phyloP scores from a whole-genome alignment of 1,140 invertebrate genomes.

The Sitophilus oryzae region DNA sequence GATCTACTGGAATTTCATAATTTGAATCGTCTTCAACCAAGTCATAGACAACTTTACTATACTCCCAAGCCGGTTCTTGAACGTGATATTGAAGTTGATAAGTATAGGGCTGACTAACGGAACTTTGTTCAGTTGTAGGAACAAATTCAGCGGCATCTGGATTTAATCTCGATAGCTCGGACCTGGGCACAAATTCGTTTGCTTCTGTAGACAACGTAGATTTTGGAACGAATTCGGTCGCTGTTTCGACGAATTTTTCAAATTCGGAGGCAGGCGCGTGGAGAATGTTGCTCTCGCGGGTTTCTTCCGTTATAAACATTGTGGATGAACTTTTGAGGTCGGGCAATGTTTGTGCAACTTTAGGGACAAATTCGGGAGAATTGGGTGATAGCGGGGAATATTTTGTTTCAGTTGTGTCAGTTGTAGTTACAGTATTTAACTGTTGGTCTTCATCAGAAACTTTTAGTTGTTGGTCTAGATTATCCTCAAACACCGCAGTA shows the following conservation, averaged over 20 bases:
- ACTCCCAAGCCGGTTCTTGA: conserved; percentile 27
- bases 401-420: not conserved
- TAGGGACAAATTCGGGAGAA: conserved; percentile 17
- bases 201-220: conserved; percentile 31
- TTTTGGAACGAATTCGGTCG: conserved; percentile 38
- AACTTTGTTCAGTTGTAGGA: conserved; percentile 25
- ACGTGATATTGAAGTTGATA: conserved; percentile 12
- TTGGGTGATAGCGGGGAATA: conserved; percentile 13
- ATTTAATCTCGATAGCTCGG: conserved; percentile 33
- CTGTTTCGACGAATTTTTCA: conserved; percentile 35
- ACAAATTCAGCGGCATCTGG: conserved; percentile 42
- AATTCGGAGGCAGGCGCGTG: conserved; percentile 27
- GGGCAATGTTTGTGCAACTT: not conserved
- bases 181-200: conserved; percentile 37
- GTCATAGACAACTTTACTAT: conserved; percentile 26
- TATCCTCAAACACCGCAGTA: not conserved
- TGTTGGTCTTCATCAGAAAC: not conserved
- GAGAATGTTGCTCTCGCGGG: not conserved
- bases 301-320: conserved; percentile 12
- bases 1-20: conserved; percentile 30
- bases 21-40: conserved; percentile 24
- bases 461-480: not conserved
- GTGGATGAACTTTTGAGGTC: not conserved
- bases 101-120: conserved; percentile 8
- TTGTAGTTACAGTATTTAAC: not conserved